phyloP scores from a whole-genome alignment of 2,888 invertebrate genomes.

The Chymomyza fuscimana region DNA sequence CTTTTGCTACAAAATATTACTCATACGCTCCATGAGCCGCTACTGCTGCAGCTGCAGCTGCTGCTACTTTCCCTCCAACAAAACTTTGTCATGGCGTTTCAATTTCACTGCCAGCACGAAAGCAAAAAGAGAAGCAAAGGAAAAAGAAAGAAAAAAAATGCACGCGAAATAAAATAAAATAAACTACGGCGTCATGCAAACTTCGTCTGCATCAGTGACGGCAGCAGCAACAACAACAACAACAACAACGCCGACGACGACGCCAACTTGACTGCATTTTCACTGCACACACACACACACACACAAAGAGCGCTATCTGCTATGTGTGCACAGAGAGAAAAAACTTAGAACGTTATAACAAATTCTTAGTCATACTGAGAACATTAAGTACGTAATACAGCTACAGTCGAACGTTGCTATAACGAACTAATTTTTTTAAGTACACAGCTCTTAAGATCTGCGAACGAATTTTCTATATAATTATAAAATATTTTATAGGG shows the following conservation, averaged over 20 bases:
- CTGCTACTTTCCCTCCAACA: slow-evolving; percentile 40
- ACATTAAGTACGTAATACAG: too few relatives aligned
- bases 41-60: slow-evolving; percentile 25
- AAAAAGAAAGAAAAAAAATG: slow-evolving; percentile 7
- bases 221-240: background rate
- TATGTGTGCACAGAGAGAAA: slow-evolving; percentile 10
- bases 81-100: slow-evolving; percentile 32
- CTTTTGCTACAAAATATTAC: slow-evolving; percentile 53
- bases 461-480: too few relatives aligned
- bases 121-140: background rate
- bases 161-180: slow-evolving; percentile 60
- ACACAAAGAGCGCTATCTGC: slow-evolving; percentile 11
- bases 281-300: slow-evolving; percentile 57
- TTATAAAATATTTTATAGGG: too few relatives aligned
- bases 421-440: too few relatives aligned
- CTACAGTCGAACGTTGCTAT: too few relatives aligned
- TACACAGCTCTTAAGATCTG: too few relatives aligned
- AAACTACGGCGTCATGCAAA: slow-evolving; percentile 67
- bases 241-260: slow-evolving; percentile 35
- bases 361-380: too few relatives aligned
- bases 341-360: too few relatives aligned
- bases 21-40: slow-evolving; percentile 58
- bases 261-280: slow-evolving; percentile 71
- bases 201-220: slow-evolving; percentile 60
- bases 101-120: slow-evolving; percentile 42